A percentile compares a stretch with the other conserved stretches of the same genome.
phyloP scores from a whole-genome alignment of 2,797 vertebrate genomes.

The Coendou prehensilis region DNA sequence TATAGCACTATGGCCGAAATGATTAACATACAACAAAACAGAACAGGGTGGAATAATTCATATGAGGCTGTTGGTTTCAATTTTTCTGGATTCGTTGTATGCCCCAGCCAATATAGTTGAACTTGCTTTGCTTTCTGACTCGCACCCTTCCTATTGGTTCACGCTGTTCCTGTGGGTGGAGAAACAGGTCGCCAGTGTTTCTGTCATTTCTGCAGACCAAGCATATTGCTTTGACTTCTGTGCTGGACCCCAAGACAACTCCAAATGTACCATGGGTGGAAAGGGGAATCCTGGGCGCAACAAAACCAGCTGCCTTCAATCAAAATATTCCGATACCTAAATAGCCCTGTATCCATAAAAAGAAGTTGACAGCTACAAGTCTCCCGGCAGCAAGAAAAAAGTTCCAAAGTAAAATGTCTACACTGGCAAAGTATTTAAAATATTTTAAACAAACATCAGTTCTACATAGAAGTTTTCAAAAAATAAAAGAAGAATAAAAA shows the following conservation, averaged over 20 bases:
- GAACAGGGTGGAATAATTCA: background rate
- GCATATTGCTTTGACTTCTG: background rate
- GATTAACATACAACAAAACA: background rate
- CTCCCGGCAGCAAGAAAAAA: background rate
- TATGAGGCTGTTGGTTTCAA: background rate
- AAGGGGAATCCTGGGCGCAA: background rate
- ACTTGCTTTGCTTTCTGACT: background rate
- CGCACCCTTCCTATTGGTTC: background rate
- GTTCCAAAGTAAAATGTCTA: background rate
- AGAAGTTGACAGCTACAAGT: background rate
- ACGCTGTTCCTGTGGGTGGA: background rate
- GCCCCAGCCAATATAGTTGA: background rate
- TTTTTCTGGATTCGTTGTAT: background rate
- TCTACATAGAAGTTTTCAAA: background rate
- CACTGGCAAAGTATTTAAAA: background rate
- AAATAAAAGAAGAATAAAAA: background rate
- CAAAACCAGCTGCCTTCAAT: background rate
- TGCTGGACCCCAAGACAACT: background rate
- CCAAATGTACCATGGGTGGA: background rate
- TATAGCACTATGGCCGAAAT: background rate
- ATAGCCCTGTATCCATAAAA: background rate
- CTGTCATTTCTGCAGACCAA: background rate
- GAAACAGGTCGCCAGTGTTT: background rate
- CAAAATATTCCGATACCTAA: background rate
- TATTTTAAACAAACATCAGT: background rate